A percentile compares a stretch with the other conserved stretches of the same genome.
Conservation (phyloP, 2,113 vertebrate genomes). For the Peromyscus californicus region DNA sequence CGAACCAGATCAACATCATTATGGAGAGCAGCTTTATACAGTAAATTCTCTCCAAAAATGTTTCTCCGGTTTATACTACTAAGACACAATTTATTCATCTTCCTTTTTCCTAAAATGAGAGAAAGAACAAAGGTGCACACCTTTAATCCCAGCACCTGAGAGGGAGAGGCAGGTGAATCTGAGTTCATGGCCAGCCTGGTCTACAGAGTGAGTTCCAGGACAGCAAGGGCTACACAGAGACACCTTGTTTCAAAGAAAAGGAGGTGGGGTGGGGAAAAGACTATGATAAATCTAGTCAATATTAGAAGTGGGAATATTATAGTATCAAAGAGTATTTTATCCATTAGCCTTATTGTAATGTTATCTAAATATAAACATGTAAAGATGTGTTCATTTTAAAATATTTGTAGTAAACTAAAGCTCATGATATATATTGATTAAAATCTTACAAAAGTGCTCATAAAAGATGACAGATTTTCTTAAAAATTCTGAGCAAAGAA, state of each 20-base stretch:
- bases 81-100: slow-evolving; percentile 34
- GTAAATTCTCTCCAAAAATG: slow-evolving; percentile 86
- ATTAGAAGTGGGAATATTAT: neutral
- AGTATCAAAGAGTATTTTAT: slow-evolving; percentile 39
- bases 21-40: slow-evolving; percentile 87
- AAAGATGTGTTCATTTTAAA: slow-evolving; percentile 33
- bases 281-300: neutral
- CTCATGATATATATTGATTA: neutral
- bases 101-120: slow-evolving; percentile 75
- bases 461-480: slow-evolving; percentile 30
- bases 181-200: neutral
- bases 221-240: neutral
- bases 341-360: neutral
- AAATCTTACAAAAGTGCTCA: slow-evolving; percentile 26
- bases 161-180: neutral
- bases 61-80: slow-evolving; percentile 86
- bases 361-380: neutral
- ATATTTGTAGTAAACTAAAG: slow-evolving; percentile 55
- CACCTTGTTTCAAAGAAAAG: slow-evolving; percentile 39
- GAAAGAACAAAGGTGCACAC: slow-evolving; percentile 43
- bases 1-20: slow-evolving; percentile 81
- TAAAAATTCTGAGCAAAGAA: slow-evolving; percentile 41
- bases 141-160: neutral
- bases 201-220: neutral
- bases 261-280: neutral